Conservation (phyloP, 2,888 invertebrate species). For the Tineola bisselliella region DNA sequence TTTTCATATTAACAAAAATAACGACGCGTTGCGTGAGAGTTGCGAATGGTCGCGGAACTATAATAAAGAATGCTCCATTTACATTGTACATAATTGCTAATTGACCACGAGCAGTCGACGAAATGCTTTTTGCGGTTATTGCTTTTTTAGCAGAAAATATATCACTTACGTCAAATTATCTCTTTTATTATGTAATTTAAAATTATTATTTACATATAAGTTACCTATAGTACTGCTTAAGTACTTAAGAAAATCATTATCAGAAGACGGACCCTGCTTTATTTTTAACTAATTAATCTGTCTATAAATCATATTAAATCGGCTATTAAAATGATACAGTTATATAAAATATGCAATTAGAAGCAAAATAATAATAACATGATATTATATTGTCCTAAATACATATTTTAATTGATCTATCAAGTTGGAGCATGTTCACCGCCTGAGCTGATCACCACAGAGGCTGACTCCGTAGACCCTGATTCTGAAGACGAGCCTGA, state of each 20-base stretch:
- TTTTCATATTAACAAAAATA: slow-evolving; percentile 13
- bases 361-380: too few relatives aligned
- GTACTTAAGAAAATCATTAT: too few relatives aligned
- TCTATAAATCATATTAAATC: too few relatives aligned
- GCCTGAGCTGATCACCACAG: slow-evolving; percentile 56
- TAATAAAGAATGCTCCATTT: slow-evolving; percentile 27
- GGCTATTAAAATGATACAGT: too few relatives aligned
- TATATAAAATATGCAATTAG: too few relatives aligned
- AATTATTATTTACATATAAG: too few relatives aligned
- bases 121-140: neutral
- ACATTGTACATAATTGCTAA: neutral
- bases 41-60: slow-evolving; percentile 28
- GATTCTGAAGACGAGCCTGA: slow-evolving; percentile 56
- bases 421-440: slow-evolving; percentile 31
- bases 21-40: slow-evolving; percentile 26
- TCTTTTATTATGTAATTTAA: neutral
- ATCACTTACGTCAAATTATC: neutral
- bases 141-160: neutral
- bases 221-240: too few relatives aligned
- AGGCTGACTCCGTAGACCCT: slow-evolving; percentile 46
- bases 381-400: too few relatives aligned
- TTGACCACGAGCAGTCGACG: neutral
- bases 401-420: too few relatives aligned
- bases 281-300: too few relatives aligned
- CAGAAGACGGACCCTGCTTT: too few relatives aligned